Evolutionary conservation across 1,140 invertebrate genomes (phyloP), one percentile per base, ranked within the genome.

Genomic region (Eubasilissa regina): DNA sequence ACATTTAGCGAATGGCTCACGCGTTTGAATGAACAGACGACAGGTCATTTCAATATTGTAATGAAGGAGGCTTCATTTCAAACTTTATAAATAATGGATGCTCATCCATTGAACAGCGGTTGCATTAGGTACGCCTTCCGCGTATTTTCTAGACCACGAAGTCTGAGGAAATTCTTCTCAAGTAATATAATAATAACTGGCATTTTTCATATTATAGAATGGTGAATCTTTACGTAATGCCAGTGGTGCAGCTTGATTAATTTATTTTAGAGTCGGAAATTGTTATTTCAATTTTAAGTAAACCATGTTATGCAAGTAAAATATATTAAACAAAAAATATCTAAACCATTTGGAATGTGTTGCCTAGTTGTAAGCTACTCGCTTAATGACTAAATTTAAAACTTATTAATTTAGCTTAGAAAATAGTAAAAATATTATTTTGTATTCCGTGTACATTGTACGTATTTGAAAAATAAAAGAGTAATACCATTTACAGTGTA

Each of bases 31-130:
- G 21, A 21, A 58, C 55, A 9, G 15, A 58, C 15, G 25, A 21
- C 21, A 19, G 55, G 55, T 58, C 17, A 58, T 58, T 58, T 19
- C 55, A 11, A 58, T 58, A 58, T 58, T 21, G n/a, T 21, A 58
- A 58, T 58, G 17, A 19, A 21, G 17, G 55, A 58, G 7, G 55
- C 55, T 58, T 58, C 55, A 58, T 58, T 58, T 58, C 55, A 58
- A 15, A 7, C 55, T 21, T 15, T 12, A 11, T 21, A 35, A 9
- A 58, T 58, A 58, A 21, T 58, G 55, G 17, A 58, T 58, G 55
- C 55, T 21, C 17, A 9, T 58, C 17, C 55, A 58, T 58, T 58
- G 17, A 21, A 58, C 12, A 35, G 25, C 25, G 25, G 25, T 35
- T 35, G 25, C 25, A 35, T 58, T 58, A 3, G 17, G 15, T 58